Conservation (phyloP, 2,888 invertebrate species). For the Watsonalla binaria region DNA sequence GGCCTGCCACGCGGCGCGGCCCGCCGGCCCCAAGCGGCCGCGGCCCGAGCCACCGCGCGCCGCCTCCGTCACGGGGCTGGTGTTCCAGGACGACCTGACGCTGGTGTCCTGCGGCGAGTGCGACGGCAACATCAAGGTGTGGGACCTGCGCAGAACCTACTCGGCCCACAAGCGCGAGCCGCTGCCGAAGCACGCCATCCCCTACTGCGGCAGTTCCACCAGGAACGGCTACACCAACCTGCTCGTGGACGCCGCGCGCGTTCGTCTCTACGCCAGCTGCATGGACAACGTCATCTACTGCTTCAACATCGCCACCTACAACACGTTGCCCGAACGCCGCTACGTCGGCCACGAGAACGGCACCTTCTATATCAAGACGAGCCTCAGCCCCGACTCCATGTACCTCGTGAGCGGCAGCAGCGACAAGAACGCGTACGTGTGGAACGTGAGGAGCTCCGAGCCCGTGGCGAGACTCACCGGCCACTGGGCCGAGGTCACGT, state of each 20-base stretch:
- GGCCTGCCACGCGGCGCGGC: constrained; percentile 56
- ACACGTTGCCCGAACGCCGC: constrained; percentile 80
- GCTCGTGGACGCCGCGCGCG: constrained; percentile 82
- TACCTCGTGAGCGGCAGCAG: constrained; percentile 94
- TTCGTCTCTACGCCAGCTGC: constrained; percentile 89
- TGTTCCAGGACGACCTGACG: constrained; percentile 88
- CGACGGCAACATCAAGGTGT: constrained; percentile 91
- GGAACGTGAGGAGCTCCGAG: constrained; percentile 82
- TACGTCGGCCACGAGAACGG: constrained; percentile 87
- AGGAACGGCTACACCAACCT: constrained; percentile 87
- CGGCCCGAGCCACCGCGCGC: constrained; percentile 74
- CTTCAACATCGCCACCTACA: constrained; percentile 86
- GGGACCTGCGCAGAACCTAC: constrained; percentile 93
- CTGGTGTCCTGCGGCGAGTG: constrained; percentile 92
- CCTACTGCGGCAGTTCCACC: constrained; percentile 85
- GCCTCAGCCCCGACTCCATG: constrained; percentile 87
- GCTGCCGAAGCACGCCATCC: constrained; percentile 83
- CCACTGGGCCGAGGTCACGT: constrained; percentile 92
- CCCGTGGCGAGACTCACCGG: constrained; percentile 86
- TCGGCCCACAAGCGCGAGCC: constrained; percentile 83
- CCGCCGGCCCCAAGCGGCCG: constrained; percentile 67
- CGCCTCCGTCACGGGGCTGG: constrained; percentile 89
- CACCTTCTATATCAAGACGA: constrained; percentile 91
- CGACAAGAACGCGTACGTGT: constrained; percentile 91
- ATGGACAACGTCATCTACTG: constrained; percentile 92